Evolutionary conservation across 2,113 vertebrate genomes (phyloP).

Genomic region (Alligator mississippiensis): DNA sequence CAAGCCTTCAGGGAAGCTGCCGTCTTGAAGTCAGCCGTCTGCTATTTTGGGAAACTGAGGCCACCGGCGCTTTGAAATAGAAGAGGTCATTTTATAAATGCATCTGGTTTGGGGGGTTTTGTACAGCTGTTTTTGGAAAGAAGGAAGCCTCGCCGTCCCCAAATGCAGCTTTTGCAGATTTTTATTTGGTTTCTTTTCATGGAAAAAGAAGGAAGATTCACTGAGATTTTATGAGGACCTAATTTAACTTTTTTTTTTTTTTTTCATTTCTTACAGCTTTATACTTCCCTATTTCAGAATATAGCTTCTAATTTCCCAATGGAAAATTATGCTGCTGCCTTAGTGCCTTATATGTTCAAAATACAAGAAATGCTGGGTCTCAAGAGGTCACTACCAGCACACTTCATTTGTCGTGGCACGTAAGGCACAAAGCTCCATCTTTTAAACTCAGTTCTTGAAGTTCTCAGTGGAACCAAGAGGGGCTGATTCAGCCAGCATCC

Average conservation of each 20-base stretch:
- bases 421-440: neutral
- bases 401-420: neutral
- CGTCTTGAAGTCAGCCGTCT: neutral
- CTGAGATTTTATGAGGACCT: rapidly evolving
- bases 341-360: neutral
- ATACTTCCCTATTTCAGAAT: too few relatives aligned
- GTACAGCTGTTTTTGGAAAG: neutral
- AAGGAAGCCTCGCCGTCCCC: neutral
- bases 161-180: neutral
- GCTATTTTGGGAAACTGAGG: neutral
- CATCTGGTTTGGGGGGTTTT: neutral
- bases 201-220: neutral
- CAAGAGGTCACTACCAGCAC: neutral
- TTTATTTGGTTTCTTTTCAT: neutral
- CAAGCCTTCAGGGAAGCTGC: neutral
- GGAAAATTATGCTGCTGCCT: neutral
- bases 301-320: neutral
- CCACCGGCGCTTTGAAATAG: neutral
- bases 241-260: neutral
- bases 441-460: neutral
- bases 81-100: neutral
- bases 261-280: too few relatives aligned
- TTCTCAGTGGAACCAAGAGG: neutral
- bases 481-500: neutral
- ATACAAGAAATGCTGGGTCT: neutral